Evolutionary conservation across 64 coral and sea anemone species (phyloP), one percentile per base, ranked within the genome.

Genomic region (Porites australiensis): DNA sequence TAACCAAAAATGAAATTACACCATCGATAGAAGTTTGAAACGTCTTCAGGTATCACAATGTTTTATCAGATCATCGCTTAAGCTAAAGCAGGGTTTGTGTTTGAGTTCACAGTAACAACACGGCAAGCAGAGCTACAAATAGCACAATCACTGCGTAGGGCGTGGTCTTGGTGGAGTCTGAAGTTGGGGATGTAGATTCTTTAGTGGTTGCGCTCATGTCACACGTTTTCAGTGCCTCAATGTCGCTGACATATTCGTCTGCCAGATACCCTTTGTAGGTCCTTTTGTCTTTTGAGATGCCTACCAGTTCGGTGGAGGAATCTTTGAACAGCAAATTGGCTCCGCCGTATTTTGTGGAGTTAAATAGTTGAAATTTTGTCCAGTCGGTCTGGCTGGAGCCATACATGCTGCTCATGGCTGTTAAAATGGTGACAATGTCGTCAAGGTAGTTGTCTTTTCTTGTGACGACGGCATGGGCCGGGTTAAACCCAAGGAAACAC

Each of bases 241-340:
- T 20, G 5, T 79, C 46, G 0, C 78, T 19, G 16, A 58, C 80
- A 20, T 95, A 95, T 5, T 66, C 65, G 2, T 19, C 22, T 11
- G 86, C 95, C 7, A 96, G 72, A 60, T 21, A 93, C 0, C 50
- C 74, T n/a, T 64, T 9, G 21, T 79, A 89, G 10, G 53, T 89
- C 44, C 71, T 52, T 4, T 79, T 79, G 2, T 71, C 71, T 1
- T 60, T 21, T 6, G 62, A 0, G 14, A 89, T 73, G 19, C 50
- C 86, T 14, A 51, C 11, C n/a, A 96, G 52, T 11, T 69, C 52
- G 9, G 64, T 93, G 0, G 95, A 79, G 5, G 77, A 89, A 54
- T 93, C 86, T 75, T 79, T 93, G 60, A 96, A 96, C 2, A 96
- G 86, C 58, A 96, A 75, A 70, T 89, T 53, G 3, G 15, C 62